Evolutionary conservation across 2,113 vertebrate genomes (phyloP).

Genomic region (Solenodon paradoxus): DNA sequence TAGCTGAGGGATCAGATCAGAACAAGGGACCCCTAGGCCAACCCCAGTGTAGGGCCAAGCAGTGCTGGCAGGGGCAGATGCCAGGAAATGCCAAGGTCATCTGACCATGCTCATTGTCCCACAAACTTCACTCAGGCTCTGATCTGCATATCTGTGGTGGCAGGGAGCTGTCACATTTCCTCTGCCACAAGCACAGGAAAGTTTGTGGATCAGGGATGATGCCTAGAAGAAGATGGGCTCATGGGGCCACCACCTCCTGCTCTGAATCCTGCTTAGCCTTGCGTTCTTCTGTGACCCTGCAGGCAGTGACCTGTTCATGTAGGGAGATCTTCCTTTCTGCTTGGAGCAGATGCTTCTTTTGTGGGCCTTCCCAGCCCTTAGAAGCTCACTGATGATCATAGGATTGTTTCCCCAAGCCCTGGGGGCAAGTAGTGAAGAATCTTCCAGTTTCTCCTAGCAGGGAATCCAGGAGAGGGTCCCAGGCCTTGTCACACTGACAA

Average conservation of each 20-base stretch:
- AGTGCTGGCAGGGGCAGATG: not conserved
- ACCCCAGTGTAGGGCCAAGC: accelerated
- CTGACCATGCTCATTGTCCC: not conserved
- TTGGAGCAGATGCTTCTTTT: not conserved
- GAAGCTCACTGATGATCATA: not conserved
- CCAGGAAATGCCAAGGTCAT: not conserved
- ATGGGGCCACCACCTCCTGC: not conserved
- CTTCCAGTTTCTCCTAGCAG: not conserved
- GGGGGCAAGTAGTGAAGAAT: not conserved
- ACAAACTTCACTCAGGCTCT: not conserved
- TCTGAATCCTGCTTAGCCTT: not conserved
- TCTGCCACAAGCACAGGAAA: not conserved
- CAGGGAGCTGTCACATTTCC: no score
- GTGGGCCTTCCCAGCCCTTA: not conserved
- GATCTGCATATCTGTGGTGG: not conserved
- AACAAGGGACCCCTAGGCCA: no score
- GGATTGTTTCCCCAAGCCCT: not conserved
- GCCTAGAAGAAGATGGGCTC: not conserved
- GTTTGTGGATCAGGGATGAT: not conserved
- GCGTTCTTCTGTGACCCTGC: not conserved
- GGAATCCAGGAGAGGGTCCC: not conserved
- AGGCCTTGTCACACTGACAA: not conserved
- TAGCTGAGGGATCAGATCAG: no score
- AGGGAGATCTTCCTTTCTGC: not conserved
- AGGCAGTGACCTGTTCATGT: not conserved